Evolutionary conservation across 2,888 invertebrate species (phyloP), one percentile per base, ranked within the genome.

Genomic region (Petrolisthes manimaculis): DNA sequence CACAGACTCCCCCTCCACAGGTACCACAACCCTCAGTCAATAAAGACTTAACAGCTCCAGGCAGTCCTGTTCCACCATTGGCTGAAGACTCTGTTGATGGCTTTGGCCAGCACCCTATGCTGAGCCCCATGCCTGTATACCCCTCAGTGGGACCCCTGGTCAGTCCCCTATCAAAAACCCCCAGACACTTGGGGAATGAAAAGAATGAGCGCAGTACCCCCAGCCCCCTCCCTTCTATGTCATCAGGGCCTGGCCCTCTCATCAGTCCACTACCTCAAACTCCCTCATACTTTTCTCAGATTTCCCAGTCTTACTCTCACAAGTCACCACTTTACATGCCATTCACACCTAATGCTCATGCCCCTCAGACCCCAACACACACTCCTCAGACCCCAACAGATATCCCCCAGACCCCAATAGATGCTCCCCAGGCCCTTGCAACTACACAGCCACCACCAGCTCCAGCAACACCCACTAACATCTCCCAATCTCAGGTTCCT

Each of bases 251-350:
- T 51, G 85, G 83, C 5, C 89, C 89, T 4, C 75, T 89, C 8
- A 88, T 90, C 77, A 90, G 90, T 61, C 90, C 90, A 14, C 80
- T 90, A 21, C 88, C 90, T 37, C 89, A 86, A n/a, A 90, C 90
- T 9, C 90, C 90, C 37, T 85, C 88, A 12, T 86, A 90, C 83
- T 24, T 84, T 21, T 71, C 81, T 37, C 71, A 82, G 56, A 53
- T 67, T 8, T 71, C 81, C 24, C 71, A 82, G 71, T 69, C 78
- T 9, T 78, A 67, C 71, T 74, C 55, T 61, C 81, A 55, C 51
- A 55, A 84, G 21, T 79, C 84, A 6, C 84, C 88, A 8, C 74
- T 87, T 6, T 87, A 89, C 53, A 87, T 87, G 84, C 89, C 89
- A 14, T 89, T 87, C 71, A 85, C 87, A 21, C 87, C 87, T 2